Percentiles rank a stretch among this genome's conserved stretches.
Evolutionary conservation across 1,140 invertebrate genomes (phyloP).

Genomic region (Philopotamus ludificatus): DNA sequence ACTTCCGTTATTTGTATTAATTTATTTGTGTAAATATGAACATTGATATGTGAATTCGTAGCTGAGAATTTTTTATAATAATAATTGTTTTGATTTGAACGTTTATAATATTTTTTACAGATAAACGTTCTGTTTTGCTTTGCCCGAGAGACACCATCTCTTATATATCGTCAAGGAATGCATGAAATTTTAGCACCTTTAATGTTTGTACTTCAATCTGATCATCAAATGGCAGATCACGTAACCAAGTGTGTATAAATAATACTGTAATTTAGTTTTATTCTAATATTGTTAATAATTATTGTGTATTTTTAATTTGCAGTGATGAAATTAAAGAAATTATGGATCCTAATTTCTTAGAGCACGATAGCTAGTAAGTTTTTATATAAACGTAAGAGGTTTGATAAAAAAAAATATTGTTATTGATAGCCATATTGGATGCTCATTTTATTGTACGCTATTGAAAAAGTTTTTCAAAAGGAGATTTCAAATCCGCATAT

Average conservation of each 20-base stretch:
- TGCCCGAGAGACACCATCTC: constrained; percentile 64
- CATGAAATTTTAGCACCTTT: constrained; percentile 73
- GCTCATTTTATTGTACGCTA: too few species aligned
- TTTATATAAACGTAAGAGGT: constrained; percentile 63
- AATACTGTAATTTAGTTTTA: constrained; percentile 2
- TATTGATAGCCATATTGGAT: too few species aligned
- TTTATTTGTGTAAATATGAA: too few species aligned
- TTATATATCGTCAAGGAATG: constrained; percentile 76
- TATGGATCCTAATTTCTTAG: constrained; percentile 61
- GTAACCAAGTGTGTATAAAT: constrained; percentile 26
- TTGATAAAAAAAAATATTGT: too few species aligned
- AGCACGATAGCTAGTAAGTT: constrained; percentile 69
- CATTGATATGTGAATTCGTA: too few species aligned
- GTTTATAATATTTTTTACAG: constrained; percentile 17
- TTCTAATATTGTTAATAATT: background rate
- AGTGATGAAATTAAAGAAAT: constrained; percentile 58
- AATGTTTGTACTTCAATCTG: constrained; percentile 69
- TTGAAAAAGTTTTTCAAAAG: too few species aligned
- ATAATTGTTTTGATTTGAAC: constrained; percentile 2
- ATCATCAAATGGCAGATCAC: constrained; percentile 59
- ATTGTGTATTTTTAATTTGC: constrained; percentile 41
- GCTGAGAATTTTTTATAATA: background rate
- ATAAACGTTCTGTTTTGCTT: constrained; percentile 52
- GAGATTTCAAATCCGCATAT: too few species aligned
- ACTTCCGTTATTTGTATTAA: too few species aligned